These are phyloP conservation scores for Drosophila repleta DNA, from an alignment of 1,140 invertebrate species.

Conservation along the genomic window DNA sequence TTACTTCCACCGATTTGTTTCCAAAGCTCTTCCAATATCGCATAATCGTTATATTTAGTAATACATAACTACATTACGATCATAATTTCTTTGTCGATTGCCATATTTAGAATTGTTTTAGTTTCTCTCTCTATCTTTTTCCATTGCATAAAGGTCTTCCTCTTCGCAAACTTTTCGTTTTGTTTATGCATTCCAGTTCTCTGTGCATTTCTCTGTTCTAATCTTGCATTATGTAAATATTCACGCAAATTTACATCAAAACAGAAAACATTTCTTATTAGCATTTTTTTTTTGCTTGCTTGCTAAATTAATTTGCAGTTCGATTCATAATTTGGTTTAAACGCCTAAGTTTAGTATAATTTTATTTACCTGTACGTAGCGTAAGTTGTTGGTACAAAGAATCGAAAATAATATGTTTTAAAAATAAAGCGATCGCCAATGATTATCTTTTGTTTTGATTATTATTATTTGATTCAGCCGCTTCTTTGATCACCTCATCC, in stretches of 20 bases:
- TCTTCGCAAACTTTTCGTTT: conserved; percentile 59
- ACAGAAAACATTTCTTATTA: conserved; percentile 56
- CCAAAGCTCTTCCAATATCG: conserved; percentile 80
- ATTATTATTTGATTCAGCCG: conserved; percentile 29
- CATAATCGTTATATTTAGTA: conserved; percentile 48
- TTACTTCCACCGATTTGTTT: conserved; percentile 80
- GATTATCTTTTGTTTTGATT: conserved; percentile 51
- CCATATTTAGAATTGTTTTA: conserved; percentile 63
- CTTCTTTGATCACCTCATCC: conserved; percentile 49
- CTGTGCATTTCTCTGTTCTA: conserved; percentile 70
- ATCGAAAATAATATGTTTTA: conserved; percentile 72
- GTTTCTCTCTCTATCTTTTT: too few relatives aligned
- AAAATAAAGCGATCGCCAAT: conserved; percentile 76
- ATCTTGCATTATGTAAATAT: conserved; percentile 45
- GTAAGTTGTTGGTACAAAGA: conserved; percentile 80
- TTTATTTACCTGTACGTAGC: conserved; percentile 63
- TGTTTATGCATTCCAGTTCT: conserved; percentile 76
- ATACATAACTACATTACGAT: conserved; percentile 30
- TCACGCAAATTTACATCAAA: conserved; percentile 40
- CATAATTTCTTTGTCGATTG: conserved; percentile 62
- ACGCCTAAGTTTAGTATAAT: conserved; percentile 60
- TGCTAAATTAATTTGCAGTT: conserved; percentile 56
- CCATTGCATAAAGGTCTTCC: conserved; percentile 68
- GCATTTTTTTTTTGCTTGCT: conserved; percentile 62
- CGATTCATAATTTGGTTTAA: conserved; percentile 64